Evolutionary conservation across 2,113 vertebrate species (phyloP).

Genomic region (Syrrhaptes paradoxus): DNA sequence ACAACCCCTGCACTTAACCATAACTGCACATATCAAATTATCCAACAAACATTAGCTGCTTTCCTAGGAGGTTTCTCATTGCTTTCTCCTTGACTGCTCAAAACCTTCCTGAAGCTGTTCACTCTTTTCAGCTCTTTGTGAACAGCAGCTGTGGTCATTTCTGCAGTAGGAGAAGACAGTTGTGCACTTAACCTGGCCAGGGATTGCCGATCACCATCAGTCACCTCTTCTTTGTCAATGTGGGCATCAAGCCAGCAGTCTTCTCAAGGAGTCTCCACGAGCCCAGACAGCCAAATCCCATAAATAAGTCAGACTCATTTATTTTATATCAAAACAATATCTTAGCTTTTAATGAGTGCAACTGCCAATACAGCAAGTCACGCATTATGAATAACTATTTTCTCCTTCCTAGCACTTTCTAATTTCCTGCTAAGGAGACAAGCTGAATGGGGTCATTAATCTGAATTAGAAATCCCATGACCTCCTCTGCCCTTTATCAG

Average conservation of each 20-base stretch:
- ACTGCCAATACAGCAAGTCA: slow-evolving; percentile 70
- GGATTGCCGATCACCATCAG: neutral
- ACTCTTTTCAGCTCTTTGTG: neutral
- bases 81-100: neutral
- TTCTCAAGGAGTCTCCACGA: neutral
- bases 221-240: neutral
- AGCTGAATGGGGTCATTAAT: slow-evolving; percentile 78
- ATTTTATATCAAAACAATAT: slow-evolving; percentile 77
- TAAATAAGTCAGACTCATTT: slow-evolving; percentile 73
- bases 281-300: neutral
- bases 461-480: slow-evolving; percentile 79
- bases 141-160: neutral
- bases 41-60: neutral
- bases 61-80: neutral
- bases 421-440: slow-evolving; percentile 81
- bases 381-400: slow-evolving; percentile 70
- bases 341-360: slow-evolving; percentile 74
- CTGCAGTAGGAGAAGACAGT: neutral
- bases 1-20: neutral
- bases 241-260: neutral
- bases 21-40: neutral
- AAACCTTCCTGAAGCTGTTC: neutral
- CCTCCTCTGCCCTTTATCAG: slow-evolving; percentile 63
- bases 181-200: neutral
- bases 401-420: slow-evolving; percentile 72